Evolutionary conservation across 2,888 invertebrate species (phyloP).

Genomic region (Hoplodrina blanda): DNA sequence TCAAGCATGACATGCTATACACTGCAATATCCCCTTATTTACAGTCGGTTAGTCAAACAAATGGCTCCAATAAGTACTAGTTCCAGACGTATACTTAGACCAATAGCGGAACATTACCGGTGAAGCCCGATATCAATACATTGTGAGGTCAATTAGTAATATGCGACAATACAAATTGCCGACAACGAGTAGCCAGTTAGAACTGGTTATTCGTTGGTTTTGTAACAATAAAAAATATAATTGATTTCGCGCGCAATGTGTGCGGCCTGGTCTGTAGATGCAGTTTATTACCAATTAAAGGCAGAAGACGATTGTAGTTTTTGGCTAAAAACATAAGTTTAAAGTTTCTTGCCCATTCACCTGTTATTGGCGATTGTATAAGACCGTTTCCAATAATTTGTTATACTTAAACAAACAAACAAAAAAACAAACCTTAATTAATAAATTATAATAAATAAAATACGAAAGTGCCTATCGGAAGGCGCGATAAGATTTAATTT

Average conservation of each 20-base stretch:
- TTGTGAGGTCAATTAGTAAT: constrained; percentile 32
- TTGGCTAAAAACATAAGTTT: background rate
- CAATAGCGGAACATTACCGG: constrained; percentile 10
- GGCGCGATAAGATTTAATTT: too few relatives aligned
- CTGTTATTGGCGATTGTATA: too few relatives aligned
- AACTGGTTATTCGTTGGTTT: background rate
- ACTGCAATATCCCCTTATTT: constrained; percentile 17
- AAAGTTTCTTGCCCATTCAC: too few relatives aligned
- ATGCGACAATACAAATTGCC: constrained; percentile 31
- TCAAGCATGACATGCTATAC: background rate
- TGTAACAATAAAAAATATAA: constrained; percentile 16
- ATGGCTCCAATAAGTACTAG: background rate
- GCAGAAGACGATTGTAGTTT: background rate
- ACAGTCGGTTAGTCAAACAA: constrained; percentile 8
- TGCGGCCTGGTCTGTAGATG: background rate
- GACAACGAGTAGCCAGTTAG: background rate
- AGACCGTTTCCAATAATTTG: too few relatives aligned
- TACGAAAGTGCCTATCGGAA: too few relatives aligned
- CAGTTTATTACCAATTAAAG: constrained; percentile 27
- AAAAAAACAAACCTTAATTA: too few relatives aligned
- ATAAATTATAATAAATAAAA: too few relatives aligned
- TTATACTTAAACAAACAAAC: too few relatives aligned
- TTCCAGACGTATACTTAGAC: background rate
- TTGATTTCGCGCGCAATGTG: constrained; percentile 25
- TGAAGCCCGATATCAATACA: constrained; percentile 19